These are phyloP conservation scores for Amniataba percoides DNA, from an alignment of 2,797 vertebrate species.

Conservation along the genomic window DNA sequence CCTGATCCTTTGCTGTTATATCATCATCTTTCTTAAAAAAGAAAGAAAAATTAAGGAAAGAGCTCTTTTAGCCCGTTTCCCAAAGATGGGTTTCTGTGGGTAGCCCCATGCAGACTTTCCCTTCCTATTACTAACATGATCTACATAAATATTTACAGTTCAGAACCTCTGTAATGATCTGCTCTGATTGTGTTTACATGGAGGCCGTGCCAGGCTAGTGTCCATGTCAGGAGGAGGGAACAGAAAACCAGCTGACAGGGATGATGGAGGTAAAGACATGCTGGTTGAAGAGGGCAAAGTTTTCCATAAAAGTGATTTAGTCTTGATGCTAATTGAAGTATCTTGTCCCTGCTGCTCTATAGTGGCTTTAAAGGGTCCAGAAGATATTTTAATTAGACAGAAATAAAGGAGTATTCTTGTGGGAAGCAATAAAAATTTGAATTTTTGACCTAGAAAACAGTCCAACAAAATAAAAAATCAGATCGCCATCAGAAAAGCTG, in stretches of 20 bases:
- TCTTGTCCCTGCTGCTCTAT: not conserved
- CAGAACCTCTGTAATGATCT: slow-evolving; percentile 57
- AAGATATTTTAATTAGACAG: not conserved
- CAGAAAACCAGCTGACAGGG: slow-evolving; percentile 12
- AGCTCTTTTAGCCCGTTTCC: not conserved
- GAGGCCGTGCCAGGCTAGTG: slow-evolving; percentile 47
- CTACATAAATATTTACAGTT: slow-evolving; percentile 71
- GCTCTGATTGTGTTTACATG: slow-evolving; percentile 64
- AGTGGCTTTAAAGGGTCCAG: not conserved
- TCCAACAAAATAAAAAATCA: not conserved
- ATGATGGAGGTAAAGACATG: slow-evolving; percentile 1
- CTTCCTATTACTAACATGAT: slow-evolving; percentile 54
- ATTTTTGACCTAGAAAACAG: not conserved
- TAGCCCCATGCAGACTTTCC: slow-evolving; percentile 47
- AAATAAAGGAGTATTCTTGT: not conserved
- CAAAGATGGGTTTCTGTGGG: slow-evolving; percentile 42
- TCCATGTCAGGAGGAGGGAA: slow-evolving; percentile 30
- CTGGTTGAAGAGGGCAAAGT: not conserved
- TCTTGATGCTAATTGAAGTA: not conserved
- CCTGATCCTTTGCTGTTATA: too few relatives aligned
- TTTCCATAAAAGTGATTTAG: not conserved
- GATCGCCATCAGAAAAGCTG: not conserved
- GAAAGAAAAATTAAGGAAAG: not conserved
- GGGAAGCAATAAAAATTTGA: not conserved
- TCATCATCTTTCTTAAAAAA: not conserved